phyloP scores from a whole-genome alignment of 2,888 invertebrate species.

The Sesia bembeciformis region DNA sequence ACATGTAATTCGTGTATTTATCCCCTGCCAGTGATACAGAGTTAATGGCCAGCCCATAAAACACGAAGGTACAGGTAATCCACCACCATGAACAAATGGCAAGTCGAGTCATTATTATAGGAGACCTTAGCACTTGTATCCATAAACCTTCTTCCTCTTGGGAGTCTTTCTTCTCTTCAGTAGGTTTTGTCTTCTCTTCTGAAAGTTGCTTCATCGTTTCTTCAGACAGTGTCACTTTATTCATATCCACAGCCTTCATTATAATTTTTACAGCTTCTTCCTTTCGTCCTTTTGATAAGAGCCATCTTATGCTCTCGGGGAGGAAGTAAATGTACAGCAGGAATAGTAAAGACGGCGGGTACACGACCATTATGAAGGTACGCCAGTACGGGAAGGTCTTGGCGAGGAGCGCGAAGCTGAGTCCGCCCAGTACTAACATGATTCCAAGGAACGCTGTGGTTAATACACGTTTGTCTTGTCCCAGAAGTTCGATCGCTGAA shows the following conservation, averaged over 20 bases:
- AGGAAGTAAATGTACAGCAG: slow-evolving; percentile 79
- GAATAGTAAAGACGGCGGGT: slow-evolving; percentile 80
- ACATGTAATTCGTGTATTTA: slow-evolving; percentile 84
- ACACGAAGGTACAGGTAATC: slow-evolving; percentile 86
- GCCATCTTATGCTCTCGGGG: slow-evolving; percentile 87
- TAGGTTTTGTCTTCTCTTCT: slow-evolving; percentile 41
- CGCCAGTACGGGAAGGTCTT: slow-evolving; percentile 83
- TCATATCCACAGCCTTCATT: slow-evolving; percentile 77
- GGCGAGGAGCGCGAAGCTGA: slow-evolving; percentile 79
- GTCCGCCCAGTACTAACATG: slow-evolving; percentile 79
- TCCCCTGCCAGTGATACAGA: slow-evolving; percentile 84
- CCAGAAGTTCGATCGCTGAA: slow-evolving; percentile 57
- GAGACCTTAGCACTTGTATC: slow-evolving; percentile 50
- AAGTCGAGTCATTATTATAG: slow-evolving; percentile 52
- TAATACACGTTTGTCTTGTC: slow-evolving; percentile 56
- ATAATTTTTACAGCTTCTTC: slow-evolving; percentile 79
- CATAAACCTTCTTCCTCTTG: slow-evolving; percentile 29
- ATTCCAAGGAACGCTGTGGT: slow-evolving; percentile 60
- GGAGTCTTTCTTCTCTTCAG: slow-evolving; percentile 29
- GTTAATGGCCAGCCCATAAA: slow-evolving; percentile 86
- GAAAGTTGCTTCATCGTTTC: slow-evolving; percentile 53
- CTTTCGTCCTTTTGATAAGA: slow-evolving; percentile 79
- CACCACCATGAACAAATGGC: slow-evolving; percentile 77
- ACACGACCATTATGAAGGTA: slow-evolving; percentile 78
- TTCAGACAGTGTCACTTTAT: slow-evolving; percentile 65